These are phyloP conservation scores for Chironomus tepperi DNA, from an alignment of 1,140 invertebrate genomes.

Conservation along the genomic window DNA sequence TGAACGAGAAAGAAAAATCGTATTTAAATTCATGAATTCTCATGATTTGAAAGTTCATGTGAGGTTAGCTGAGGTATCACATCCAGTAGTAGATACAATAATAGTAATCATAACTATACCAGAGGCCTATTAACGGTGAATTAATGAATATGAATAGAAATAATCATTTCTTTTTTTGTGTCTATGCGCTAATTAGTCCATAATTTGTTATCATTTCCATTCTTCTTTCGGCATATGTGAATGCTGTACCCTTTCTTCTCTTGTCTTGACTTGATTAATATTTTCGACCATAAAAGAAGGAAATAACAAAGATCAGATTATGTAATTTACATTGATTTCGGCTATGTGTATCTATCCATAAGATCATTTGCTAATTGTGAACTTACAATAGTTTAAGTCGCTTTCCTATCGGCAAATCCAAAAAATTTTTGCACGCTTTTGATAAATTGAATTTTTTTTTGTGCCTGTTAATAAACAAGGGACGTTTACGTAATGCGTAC, in stretches of 20 bases:
- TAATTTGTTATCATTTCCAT: conserved; percentile 9
- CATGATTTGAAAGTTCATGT: not conserved
- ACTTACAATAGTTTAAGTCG: too few species aligned
- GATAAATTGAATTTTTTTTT: not conserved
- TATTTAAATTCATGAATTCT: not conserved
- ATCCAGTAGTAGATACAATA: too few species aligned
- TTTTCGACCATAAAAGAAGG: too few species aligned
- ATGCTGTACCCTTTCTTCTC: too few species aligned
- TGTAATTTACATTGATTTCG: not conserved
- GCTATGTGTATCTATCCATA: not conserved
- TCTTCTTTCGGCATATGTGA: not conserved
- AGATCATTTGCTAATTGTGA: too few species aligned
- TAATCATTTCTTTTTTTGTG: not conserved
- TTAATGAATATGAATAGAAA: not conserved
- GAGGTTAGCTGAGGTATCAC: not conserved
- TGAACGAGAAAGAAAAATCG: not conserved
- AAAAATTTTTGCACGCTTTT: not conserved
- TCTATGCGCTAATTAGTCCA: conserved; percentile 1
- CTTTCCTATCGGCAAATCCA: too few species aligned
- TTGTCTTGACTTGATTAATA: too few species aligned
- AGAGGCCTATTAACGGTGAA: not conserved
- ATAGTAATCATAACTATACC: not conserved
- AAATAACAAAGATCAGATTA: not conserved
- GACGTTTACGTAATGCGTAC: not conserved
- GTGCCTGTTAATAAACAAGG: not conserved